Evolutionary conservation across 2,113 vertebrate species (phyloP), one percentile per base, ranked within the genome.

Genomic region (Pachyramphus minor): DNA sequence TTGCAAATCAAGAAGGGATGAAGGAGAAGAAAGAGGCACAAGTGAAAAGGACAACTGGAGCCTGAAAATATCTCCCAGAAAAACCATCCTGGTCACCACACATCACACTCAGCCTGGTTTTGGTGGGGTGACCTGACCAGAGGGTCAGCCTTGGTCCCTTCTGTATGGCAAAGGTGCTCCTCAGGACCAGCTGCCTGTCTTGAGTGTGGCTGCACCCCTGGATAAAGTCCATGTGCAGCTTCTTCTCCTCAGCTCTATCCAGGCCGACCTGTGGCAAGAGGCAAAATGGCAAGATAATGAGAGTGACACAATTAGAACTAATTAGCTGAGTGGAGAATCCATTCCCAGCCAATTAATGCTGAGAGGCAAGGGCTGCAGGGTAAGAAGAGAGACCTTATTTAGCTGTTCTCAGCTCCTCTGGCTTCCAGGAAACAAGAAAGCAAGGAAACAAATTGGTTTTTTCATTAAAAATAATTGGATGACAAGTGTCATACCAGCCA

Each of bases 401-500:
- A 74, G 68, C 83, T 84, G 45, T 17, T 89, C n/a, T 62, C 76
- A 41, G 72, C 28, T 28, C 72, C 22, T 80, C 44, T 67, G 11
- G 6, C 63, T 89, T 41, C 76, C 50, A 86, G 67, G 14, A 16
- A 28, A 69, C 1, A 9, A 73, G 76, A 14, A 22, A 8, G 53
- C 17, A 37, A 59, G 56, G 67, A 37, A 88, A 64, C 14, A 81
- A 75, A 35, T 58, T 69, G 25, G 25, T 18, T 90, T 86, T 68
- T 62, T 55, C 63, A 58, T 89, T 89, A 77, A 69, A 96, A 94
- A 92, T 84, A 92, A 96, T 77, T 66, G 45, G 68, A 23, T 83
- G 88, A 90, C 58, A 58, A 80, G 79, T 41, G 44, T 13, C 0
- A 0, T 11, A 44, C 19, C 49, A 60, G 30, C 24, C 11, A 0